These are phyloP conservation scores for Heterodera filipjevi DNA, from an alignment of 2,888 invertebrate genomes.

Conservation along the genomic window DNA sequence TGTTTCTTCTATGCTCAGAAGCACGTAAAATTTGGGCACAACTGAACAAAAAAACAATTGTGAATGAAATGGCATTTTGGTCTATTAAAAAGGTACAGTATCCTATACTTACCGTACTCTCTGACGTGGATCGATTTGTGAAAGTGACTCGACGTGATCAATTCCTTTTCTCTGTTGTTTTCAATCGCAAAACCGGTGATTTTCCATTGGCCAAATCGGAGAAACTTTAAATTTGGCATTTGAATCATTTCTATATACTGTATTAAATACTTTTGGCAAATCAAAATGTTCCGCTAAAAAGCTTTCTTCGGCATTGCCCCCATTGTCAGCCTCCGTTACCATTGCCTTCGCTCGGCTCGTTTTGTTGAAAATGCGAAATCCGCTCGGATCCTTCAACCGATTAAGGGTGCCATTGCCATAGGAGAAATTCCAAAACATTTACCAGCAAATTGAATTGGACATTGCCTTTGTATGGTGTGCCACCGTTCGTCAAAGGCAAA, in stretches of 20 bases:
- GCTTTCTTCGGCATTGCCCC: not conserved
- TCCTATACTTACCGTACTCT: conserved; percentile 33
- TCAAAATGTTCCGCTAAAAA: conserved; percentile 40
- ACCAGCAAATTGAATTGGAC: conserved; percentile 48
- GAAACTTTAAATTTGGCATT: conserved; percentile 32
- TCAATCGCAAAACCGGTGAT: conserved; percentile 33
- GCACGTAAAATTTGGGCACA: conserved; percentile 40
- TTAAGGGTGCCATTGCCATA: not conserved
- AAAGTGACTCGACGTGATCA: not conserved
- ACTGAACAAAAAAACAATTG: no score
- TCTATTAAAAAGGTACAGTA: no score
- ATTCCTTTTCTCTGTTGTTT: not conserved
- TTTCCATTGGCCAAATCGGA: conserved; percentile 55
- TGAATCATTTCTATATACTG: not conserved
- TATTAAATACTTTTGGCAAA: conserved; percentile 43
- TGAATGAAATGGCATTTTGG: no score
- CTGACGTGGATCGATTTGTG: conserved; percentile 30
- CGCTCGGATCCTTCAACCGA: conserved; percentile 45
- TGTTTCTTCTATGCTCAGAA: conserved; percentile 27
- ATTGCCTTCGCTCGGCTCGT: conserved; percentile 25
- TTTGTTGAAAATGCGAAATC: conserved; percentile 43
- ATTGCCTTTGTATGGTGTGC: conserved; percentile 45
- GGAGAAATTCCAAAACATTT: conserved; percentile 9
- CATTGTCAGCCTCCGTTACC: not conserved
- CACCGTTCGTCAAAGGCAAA: conserved; percentile 50